Percentiles rank a stretch among this genome's conserved stretches.
Evolutionary conservation across 2,888 invertebrate species (phyloP).

Genomic region (Melanchra persicariae): DNA sequence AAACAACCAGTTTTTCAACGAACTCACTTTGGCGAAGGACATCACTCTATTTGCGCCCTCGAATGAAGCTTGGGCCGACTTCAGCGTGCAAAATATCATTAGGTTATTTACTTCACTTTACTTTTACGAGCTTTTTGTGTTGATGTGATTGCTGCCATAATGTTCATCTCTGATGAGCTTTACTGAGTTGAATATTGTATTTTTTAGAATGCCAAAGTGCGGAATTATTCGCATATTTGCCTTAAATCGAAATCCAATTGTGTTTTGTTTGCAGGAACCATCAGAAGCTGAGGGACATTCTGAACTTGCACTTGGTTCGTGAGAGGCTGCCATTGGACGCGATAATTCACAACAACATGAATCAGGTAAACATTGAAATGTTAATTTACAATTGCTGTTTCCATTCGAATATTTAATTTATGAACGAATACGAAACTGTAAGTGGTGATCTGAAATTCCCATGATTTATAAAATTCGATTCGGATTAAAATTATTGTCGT

Average conservation of each 20-base stretch:
- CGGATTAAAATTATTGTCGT: conserved; percentile 71
- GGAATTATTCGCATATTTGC: conserved; percentile 2
- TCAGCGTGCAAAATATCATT: conserved; percentile 93
- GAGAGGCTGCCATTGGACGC: conserved; percentile 94
- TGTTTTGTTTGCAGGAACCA: conserved; percentile 89
- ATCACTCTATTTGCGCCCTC: conserved; percentile 97
- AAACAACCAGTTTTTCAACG: conserved; percentile 92
- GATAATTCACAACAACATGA: conserved; percentile 93
- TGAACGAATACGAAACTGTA: conserved; percentile 56
- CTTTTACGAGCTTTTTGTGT: conserved; percentile 50
- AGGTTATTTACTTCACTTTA: conserved; percentile 80
- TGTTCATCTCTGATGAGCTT: conserved; percentile 36
- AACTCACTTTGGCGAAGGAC: conserved; percentile 93
- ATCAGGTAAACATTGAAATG: conserved; percentile 89
- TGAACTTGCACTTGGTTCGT: conserved; percentile 95
- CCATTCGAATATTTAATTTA: conserved; percentile 60
- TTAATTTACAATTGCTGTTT: conserved; percentile 46
- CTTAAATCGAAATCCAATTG: conserved; percentile 2
- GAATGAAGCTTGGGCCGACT: conserved; percentile 95
- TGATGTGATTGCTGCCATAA: conserved; percentile 46
- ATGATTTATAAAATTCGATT: conserved; percentile 67
- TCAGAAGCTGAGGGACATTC: conserved; percentile 93
- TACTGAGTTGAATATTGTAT: conserved; percentile 15
- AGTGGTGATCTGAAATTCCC: conserved; percentile 53
- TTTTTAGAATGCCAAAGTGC: background rate